Evolutionary conservation across 2,888 invertebrate genomes (phyloP).

Genomic region (Alcis repandata): DNA sequence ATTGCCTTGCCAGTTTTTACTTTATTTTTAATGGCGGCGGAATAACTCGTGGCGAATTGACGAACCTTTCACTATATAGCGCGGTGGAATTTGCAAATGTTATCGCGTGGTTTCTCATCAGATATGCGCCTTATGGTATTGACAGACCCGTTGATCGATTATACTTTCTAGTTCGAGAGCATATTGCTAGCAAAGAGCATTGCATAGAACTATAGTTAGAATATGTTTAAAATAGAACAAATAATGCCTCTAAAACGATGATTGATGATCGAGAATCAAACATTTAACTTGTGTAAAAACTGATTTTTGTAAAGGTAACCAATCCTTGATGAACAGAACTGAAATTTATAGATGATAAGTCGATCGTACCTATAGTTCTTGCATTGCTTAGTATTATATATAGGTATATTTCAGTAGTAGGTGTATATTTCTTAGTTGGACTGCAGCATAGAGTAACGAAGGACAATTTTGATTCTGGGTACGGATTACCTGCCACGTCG

Average conservation of each 20-base stretch:
- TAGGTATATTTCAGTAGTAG: too few relatives aligned
- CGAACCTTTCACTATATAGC: slow-evolving; percentile 76
- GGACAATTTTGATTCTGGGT: slow-evolving; percentile 2
- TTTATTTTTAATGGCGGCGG: slow-evolving; percentile 74
- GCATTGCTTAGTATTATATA: neutral
- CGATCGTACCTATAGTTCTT: neutral
- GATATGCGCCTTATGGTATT: slow-evolving; percentile 31
- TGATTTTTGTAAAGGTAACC: neutral
- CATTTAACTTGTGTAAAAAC: neutral
- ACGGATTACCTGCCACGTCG: slow-evolving; percentile 35
- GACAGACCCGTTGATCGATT: slow-evolving; percentile 24
- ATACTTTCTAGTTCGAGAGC: slow-evolving; percentile 39
- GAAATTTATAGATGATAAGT: neutral
- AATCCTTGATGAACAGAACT: neutral
- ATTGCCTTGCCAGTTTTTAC: slow-evolving; percentile 75
- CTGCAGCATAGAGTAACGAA: slow-evolving; percentile 1
- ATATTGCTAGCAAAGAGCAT: neutral
- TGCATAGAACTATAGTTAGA: too few relatives aligned
- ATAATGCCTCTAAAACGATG: slow-evolving; percentile 9
- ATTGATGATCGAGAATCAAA: slow-evolving; percentile 10
- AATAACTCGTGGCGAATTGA: slow-evolving; percentile 68
- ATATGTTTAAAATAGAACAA: slow-evolving; percentile 2
- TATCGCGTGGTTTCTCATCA: slow-evolving; percentile 35
- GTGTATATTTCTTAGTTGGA: neutral
- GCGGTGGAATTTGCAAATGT: slow-evolving; percentile 46